Evolutionary conservation across 2,113 vertebrate genomes (phyloP).

Genomic region (Chloropsis cyanopogon): DNA sequence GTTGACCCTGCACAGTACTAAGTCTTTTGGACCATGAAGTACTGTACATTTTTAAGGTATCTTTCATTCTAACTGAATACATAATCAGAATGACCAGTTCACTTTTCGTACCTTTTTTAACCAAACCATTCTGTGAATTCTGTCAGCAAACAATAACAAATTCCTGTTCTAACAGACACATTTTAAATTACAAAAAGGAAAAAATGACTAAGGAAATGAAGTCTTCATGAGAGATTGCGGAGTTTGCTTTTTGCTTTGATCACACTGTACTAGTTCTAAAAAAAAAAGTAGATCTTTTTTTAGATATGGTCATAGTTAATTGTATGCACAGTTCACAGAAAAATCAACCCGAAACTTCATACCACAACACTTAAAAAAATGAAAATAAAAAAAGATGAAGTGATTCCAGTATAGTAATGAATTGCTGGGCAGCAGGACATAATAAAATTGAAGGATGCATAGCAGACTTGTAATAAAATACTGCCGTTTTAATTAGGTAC

Average conservation of each 20-base stretch:
- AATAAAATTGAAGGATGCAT: not conserved
- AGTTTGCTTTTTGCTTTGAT: not conserved
- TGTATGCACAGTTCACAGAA: not conserved
- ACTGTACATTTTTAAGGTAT: not conserved
- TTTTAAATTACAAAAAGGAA: not conserved
- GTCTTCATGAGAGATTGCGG: not conserved
- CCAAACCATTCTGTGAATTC: not conserved
- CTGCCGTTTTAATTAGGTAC: not conserved
- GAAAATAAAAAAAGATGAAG: accelerated
- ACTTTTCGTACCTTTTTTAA: not conserved
- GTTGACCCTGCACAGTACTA: not conserved
- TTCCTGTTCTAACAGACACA: not conserved
- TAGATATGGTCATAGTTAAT: not conserved
- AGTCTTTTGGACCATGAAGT: not conserved
- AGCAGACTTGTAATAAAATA: not conserved
- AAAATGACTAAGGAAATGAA: not conserved
- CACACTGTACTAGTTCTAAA: not conserved
- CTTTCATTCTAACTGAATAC: not conserved
- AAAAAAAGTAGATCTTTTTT: not conserved
- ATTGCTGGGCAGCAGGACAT: not conserved
- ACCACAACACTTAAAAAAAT: not conserved
- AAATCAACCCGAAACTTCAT: not conserved
- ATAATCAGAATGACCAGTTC: not conserved
- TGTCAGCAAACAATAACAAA: not conserved
- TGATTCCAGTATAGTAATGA: not conserved